phyloP scores from a whole-genome alignment of 1,140 invertebrate species.

The Euglossa dilemma region DNA sequence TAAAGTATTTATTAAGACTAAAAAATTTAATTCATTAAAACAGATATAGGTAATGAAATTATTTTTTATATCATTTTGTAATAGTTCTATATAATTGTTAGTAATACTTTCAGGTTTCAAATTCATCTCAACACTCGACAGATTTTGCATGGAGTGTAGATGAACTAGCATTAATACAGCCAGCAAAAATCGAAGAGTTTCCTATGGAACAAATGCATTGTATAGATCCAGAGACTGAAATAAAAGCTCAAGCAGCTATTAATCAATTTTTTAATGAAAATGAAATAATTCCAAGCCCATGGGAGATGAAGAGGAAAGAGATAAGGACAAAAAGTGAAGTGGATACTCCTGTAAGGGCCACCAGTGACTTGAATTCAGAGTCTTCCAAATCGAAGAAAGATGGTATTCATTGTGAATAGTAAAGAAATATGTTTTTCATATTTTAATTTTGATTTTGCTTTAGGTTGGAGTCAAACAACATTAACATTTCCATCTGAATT shows the following conservation, averaged over 20 bases:
- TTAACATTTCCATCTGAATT: constrained; percentile 84
- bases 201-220: constrained; percentile 80
- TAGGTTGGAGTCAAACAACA: constrained; percentile 84
- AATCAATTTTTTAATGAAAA: constrained; percentile 82
- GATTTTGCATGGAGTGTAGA: constrained; percentile 83
- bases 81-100: neutral
- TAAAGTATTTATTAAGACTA: constrained; percentile 6
- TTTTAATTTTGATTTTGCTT: constrained; percentile 18
- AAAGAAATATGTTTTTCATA: neutral
- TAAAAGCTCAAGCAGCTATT: constrained; percentile 82
- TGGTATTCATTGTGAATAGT: constrained; percentile 60
- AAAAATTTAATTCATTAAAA: neutral
- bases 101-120: constrained; percentile 59
- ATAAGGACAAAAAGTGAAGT: constrained; percentile 41
- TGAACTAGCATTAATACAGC: constrained; percentile 82
- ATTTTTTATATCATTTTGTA: constrained; percentile 18
- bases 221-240: constrained; percentile 82
- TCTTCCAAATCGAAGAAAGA: constrained; percentile 67
- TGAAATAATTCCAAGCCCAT: constrained; percentile 83
- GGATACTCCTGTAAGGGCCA: neutral
- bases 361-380: constrained; percentile 16
- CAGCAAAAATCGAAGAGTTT: constrained; percentile 83
- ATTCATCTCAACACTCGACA: constrained; percentile 73
- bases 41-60: neutral
- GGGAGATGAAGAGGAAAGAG: constrained; percentile 65